Conservation (phyloP, 2,797 vertebrate genomes). For the Enteromius anoplus region DNA sequence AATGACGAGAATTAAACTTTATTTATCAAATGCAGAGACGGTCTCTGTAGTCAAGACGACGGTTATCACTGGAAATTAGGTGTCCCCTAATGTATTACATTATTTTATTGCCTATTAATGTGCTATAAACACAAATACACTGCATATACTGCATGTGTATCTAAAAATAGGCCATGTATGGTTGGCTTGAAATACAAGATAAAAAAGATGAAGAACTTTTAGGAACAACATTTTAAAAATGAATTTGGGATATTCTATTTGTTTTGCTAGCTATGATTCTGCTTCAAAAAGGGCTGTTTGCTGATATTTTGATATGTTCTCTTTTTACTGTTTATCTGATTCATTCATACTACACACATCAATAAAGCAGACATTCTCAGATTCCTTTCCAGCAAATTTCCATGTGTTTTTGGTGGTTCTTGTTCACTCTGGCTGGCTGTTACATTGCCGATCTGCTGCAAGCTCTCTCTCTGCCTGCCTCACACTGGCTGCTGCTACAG, state of each 20-base stretch:
- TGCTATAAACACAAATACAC: not conserved
- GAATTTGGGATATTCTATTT: not conserved
- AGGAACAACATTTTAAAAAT: not conserved
- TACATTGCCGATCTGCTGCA: not conserved
- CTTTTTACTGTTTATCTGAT: not conserved
- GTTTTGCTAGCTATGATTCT: not conserved
- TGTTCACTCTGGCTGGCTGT: not conserved
- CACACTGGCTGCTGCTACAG: not conserved
- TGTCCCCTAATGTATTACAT: too few species aligned
- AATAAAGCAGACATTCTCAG: not conserved
- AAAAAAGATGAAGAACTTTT: not conserved
- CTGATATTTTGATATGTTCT: not conserved
- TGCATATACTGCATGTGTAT: not conserved
- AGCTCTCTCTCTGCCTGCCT: slow-evolving; percentile 5
- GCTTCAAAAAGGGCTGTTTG: not conserved
- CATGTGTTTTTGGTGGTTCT: not conserved
- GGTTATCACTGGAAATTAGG: too few species aligned
- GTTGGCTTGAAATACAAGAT: not conserved
- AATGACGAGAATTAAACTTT: too few species aligned
- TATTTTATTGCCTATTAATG: not conserved
- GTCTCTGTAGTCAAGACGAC: too few species aligned
- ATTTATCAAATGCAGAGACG: too few species aligned
- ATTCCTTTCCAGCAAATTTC: not conserved
- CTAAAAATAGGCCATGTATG: not conserved
- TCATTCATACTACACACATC: not conserved